Evolutionary conservation across 1,140 invertebrate genomes (phyloP), one percentile per base, ranked within the genome.

Genomic region (Aporrectodea caliginosa): DNA sequence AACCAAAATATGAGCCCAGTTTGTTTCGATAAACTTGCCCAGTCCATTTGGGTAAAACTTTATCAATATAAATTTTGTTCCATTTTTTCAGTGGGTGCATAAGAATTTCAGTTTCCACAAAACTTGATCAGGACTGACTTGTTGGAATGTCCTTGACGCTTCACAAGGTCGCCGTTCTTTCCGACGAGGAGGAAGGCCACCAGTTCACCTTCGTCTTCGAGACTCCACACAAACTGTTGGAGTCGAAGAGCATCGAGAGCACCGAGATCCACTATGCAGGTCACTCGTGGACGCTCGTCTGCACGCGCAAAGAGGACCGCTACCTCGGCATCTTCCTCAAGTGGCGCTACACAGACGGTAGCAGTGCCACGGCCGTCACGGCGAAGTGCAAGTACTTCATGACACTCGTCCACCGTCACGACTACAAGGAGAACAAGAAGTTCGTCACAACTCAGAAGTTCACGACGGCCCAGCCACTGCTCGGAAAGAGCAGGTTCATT

Each of bases 401-500:
- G 29, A 70, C 74, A 22, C 69, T 80, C 22, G 34, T 71, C 22
- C 79, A 80, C 69, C 75, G 73, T 16, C 70, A 43, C 32, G 69
- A 77, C 69, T 77, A 58, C 74, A 77, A 35, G 43, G 58, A 72
- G 34, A 77, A 77, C 35, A 75, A 71, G 35, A 32, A 33, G 33
- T 80, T 80, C 69, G n/a, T 32, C 32, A 78, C 79, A 27, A 32
- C 58, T 6, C 75, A 77, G 35, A 77, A 72, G 74, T 80, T 80
- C 73, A 33, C 75, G 31, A 71, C 34, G 22, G 69, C 75, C 1
- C 79, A 80, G 69, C 35, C 75, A 14, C 75, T 80, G 29, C 79
- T 80, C 30, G 79, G 79, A 1, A 80, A 80, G 79, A 76, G 73
- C 69, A 80, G 77, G 73, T 72, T 80, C 68, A 35, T 80, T 69